Conservation (phyloP, 1,140 invertebrate genomes). For the Panagrolaimus sp. region DNA sequence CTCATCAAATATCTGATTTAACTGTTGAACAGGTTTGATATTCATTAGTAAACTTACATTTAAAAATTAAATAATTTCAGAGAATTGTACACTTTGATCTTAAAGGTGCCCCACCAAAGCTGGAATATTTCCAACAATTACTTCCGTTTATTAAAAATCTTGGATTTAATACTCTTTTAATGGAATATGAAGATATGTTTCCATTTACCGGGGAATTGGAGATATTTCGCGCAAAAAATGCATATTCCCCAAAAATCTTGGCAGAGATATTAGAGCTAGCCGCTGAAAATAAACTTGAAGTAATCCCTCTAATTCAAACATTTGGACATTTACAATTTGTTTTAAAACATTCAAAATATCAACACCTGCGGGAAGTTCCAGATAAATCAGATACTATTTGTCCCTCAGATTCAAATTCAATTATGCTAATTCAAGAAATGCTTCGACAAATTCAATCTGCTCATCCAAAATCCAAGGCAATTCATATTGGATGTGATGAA, state of each 20-base stretch:
- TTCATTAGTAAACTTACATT: too few relatives aligned
- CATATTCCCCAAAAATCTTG: conserved; percentile 71
- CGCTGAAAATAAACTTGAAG: conserved; percentile 66
- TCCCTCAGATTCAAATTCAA: conserved; percentile 62
- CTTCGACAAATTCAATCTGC: conserved; percentile 64
- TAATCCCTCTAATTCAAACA: conserved; percentile 78
- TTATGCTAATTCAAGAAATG: conserved; percentile 63
- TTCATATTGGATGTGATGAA: conserved; percentile 63
- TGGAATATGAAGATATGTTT: conserved; percentile 98
- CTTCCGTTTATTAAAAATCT: conserved; percentile 71
- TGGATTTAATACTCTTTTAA: conserved; percentile 79
- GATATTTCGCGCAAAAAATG: conserved; percentile 70
- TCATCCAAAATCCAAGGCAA: conserved; percentile 58
- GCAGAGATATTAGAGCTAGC: conserved; percentile 61
- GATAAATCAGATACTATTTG: conserved; percentile 61
- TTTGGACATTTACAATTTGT: conserved; percentile 80
- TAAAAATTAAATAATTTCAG: conserved; percentile 19
- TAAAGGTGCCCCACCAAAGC: conserved; percentile 77
- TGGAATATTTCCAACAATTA: conserved; percentile 68
- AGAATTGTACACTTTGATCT: conserved; percentile 76
- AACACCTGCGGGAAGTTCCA: conserved; percentile 63
- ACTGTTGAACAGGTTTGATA: too few relatives aligned
- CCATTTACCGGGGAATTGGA: conserved; percentile 72
- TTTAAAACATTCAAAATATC: conserved; percentile 54
- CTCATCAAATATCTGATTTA: background rate